phyloP scores from a whole-genome alignment of 2,113 vertebrate genomes.

The Urocitellus parryii region DNA sequence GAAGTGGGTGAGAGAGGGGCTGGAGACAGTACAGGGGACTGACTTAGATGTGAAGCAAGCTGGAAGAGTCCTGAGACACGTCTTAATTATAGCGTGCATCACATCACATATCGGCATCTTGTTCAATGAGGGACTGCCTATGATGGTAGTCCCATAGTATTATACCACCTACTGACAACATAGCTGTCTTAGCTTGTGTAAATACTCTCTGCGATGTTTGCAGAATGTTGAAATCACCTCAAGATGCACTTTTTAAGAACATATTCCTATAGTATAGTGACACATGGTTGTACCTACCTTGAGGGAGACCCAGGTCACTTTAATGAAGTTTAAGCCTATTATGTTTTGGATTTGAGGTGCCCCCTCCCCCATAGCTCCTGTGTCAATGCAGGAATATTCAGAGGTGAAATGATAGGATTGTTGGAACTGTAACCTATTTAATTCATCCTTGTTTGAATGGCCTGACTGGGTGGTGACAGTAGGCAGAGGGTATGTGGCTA shows the following conservation, averaged over 20 bases:
- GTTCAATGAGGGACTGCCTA: not conserved
- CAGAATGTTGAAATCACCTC: not conserved
- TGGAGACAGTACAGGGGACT: not conserved
- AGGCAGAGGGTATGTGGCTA: no score
- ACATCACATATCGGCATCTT: not conserved
- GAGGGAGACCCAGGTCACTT: not conserved
- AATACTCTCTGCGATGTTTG: not conserved
- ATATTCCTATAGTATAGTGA: not conserved
- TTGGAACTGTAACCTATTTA: no score
- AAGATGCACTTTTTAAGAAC: not conserved
- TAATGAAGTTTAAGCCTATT: not conserved
- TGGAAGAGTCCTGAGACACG: no score
- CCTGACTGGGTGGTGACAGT: no score
- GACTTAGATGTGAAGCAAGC: not conserved
- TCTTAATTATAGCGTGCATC: not conserved
- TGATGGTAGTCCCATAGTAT: not conserved
- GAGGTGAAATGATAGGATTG: no score
- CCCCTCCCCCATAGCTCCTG: no score
- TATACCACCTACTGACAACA: not conserved
- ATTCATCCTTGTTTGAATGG: no score
- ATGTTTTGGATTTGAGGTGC: no score
- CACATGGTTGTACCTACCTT: not conserved
- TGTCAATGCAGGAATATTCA: no score
- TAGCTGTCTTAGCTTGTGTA: not conserved
- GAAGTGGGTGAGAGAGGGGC: fast-evolving